Conservation (phyloP, 2,888 invertebrate species). For the Drosophila tanythrix region DNA sequence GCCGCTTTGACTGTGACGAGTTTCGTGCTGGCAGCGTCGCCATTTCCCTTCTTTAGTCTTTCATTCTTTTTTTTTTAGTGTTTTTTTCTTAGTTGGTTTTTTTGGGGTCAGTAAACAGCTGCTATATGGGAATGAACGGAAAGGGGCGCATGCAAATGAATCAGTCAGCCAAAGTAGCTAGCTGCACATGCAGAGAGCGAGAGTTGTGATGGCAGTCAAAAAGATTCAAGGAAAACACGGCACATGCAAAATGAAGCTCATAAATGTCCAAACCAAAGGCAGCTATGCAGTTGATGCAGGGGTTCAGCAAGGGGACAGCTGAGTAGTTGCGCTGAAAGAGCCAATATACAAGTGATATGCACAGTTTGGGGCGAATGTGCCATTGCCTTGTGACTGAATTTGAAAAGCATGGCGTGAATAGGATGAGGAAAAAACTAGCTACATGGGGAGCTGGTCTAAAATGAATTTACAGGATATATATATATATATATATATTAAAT, state of each 20-base stretch:
- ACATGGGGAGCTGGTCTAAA: not conserved
- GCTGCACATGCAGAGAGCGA: conserved; percentile 43
- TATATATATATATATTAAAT: not conserved
- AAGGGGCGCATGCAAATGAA: conserved; percentile 63
- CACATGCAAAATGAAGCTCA: conserved; percentile 59
- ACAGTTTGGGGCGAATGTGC: conserved; percentile 16
- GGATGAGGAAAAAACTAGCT: conserved; percentile 7
- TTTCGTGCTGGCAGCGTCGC: conserved; percentile 56
- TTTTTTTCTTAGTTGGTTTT: conserved; percentile 15
- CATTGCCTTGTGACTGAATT: conserved; percentile 33
- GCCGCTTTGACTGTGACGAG: conserved; percentile 58
- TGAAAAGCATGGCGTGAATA: conserved; percentile 21
- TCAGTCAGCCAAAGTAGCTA: conserved; percentile 55
- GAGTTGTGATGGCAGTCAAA: conserved; percentile 51
- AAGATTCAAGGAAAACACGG: conserved; percentile 47
- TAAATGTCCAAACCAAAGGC: conserved; percentile 44
- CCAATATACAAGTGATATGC: conserved; percentile 26
- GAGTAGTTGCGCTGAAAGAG: conserved; percentile 1
- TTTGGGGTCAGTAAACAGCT: conserved; percentile 73
- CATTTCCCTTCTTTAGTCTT: conserved; percentile 10
- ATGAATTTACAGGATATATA: not conserved
- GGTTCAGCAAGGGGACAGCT: not conserved
- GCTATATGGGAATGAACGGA: conserved; percentile 31
- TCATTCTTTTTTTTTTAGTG: conserved; percentile 20
- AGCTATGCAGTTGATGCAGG: conserved; percentile 10